Percentiles rank a stretch among this genome's conserved stretches.
Conservation (phyloP, 2,113 vertebrate species). For the Rostratula benghalensis region DNA sequence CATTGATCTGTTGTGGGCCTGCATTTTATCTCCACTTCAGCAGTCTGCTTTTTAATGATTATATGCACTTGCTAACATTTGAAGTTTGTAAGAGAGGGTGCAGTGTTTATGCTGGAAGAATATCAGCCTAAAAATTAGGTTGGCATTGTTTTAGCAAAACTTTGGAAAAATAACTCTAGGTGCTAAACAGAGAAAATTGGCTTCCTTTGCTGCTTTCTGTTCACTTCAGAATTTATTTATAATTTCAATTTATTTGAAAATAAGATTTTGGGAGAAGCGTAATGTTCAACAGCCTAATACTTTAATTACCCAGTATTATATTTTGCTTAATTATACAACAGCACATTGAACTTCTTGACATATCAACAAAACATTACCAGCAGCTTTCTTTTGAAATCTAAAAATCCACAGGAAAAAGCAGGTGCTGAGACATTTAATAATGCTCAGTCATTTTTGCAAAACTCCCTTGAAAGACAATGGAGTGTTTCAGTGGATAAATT, state of each 20-base stretch:
- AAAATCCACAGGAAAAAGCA: not conserved
- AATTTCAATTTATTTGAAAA: not conserved
- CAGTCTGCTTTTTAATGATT: not conserved
- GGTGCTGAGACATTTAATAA: not conserved
- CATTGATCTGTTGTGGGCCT: not conserved
- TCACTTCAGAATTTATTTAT: not conserved
- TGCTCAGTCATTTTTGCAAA: not conserved
- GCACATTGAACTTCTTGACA: not conserved
- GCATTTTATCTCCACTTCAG: not conserved
- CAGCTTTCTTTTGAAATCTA: not conserved
- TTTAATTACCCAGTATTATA: not conserved
- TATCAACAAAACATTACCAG: not conserved
- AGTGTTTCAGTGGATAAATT: not conserved
- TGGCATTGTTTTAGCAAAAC: not conserved
- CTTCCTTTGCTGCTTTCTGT: not conserved
- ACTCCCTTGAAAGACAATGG: not conserved
- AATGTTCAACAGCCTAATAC: not conserved
- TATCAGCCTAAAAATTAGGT: not conserved
- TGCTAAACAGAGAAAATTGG: not conserved
- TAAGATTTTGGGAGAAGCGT: not conserved
- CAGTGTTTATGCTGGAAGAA: not conserved
- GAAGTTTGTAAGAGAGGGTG: not conserved
- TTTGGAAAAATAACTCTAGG: not conserved
- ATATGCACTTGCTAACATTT: not conserved
- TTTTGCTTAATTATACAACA: conserved; percentile 12